Conservation (phyloP, 2,113 vertebrate species). For the Aleadryas rufinucha region DNA sequence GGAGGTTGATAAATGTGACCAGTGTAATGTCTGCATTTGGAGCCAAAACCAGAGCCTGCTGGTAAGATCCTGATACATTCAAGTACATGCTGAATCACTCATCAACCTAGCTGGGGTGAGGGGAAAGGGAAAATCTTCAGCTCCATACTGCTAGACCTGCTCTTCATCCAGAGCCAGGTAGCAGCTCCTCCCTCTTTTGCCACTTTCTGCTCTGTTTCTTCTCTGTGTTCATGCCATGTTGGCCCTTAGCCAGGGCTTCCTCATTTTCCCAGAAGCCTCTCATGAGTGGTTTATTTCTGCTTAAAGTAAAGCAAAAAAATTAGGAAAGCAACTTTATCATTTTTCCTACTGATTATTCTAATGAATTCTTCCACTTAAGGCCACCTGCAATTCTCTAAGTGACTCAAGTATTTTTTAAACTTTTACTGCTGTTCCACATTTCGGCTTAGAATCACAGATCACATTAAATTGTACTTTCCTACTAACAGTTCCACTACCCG, state of each 20-base stretch:
- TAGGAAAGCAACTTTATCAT: neutral
- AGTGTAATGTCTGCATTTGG: neutral
- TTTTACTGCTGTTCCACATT: neutral
- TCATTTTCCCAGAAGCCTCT: neutral
- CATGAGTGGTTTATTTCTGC: neutral
- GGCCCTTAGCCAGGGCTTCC: neutral
- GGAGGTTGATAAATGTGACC: neutral
- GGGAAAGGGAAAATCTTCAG: neutral
- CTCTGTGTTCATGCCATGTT: neutral
- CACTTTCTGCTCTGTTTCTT: neutral
- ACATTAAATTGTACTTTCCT: neutral
- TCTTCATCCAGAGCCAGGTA: neutral
- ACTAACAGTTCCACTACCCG: rapidly evolving
- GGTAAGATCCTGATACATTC: neutral
- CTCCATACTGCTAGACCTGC: neutral
- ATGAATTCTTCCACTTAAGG: neutral
- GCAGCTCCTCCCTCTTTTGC: neutral
- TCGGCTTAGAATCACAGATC: neutral
- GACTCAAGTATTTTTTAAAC: neutral
- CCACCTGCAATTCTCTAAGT: neutral
- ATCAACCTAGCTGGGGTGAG: neutral
- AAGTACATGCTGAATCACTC: neutral
- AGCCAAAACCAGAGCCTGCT: neutral
- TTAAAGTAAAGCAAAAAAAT: neutral
- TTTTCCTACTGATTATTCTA: neutral